Evolutionary conservation across 2,888 invertebrate species (phyloP), one percentile per base, ranked within the genome.

Genomic region (Atrina japonica): DNA sequence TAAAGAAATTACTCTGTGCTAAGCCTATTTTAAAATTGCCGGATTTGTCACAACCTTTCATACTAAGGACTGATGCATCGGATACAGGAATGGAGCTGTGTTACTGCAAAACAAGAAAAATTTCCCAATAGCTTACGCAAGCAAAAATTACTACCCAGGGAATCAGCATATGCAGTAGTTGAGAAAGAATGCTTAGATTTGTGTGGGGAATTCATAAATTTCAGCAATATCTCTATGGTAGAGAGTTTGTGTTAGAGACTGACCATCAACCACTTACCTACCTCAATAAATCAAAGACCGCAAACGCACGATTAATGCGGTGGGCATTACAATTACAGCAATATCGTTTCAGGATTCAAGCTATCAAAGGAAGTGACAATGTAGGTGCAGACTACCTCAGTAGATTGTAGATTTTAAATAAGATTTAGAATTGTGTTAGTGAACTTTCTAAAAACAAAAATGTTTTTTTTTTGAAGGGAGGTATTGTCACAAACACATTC

Each of bases 81-180:
- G 68, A 66, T 11, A 55, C 59, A 7, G 85, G 81, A 6, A 50
- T 6, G 85, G 83, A 0, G 78, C 80, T 0, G 80, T 76, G 0
- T 75, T 85, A 14, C 53, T 79, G 56, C 86, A 79, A 29, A 27
- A 16, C 73, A 69, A 3, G 27, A 40, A 0, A 71, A 73, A 18
- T n/a, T 53, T 69, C 3, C 83, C 82, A 3, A 77, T 86, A 0
- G 81, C 81, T 25, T 86, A 83, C 65, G 76, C 78, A 9, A 83
- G 84, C 52, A 63, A 23, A 76, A 78, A 6, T 61, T 86, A 2
- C 27, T 70, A 5, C 55, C 45, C 1, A 45, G 75, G 11, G 83
- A 86, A 45, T 49, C 61, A 0, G 50, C 70, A 0, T 83, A 83
- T 68, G 50, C 76, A 0, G 66, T 77, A 9, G 70, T 81, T 27